phyloP scores from a whole-genome alignment of 1,140 invertebrate genomes.

The Asobara japonica region DNA sequence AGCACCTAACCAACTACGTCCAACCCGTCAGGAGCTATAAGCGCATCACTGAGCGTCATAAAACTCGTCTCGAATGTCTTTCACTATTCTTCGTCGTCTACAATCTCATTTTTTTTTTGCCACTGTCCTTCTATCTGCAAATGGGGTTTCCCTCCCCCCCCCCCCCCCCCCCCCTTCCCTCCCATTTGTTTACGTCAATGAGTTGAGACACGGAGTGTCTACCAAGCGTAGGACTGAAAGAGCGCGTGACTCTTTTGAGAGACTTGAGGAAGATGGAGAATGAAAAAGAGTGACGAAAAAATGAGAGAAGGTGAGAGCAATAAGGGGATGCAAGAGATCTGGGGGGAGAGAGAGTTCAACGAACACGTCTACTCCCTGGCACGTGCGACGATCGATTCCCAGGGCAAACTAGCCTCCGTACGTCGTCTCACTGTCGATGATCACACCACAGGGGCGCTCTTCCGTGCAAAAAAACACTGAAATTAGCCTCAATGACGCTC shows the following conservation, averaged over 20 bases:
- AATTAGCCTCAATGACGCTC: conserved; percentile 16
- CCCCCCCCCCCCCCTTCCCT: neutral
- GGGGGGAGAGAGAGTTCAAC: conserved; percentile 14
- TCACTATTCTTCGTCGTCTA: neutral
- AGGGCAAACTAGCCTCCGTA: conserved; percentile 15
- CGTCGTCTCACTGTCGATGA: conserved; percentile 26
- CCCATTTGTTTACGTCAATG: conserved; percentile 20
- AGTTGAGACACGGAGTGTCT: conserved; percentile 1
- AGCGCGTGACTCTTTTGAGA: no score
- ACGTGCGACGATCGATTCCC: conserved; percentile 35
- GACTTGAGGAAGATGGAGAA: no score
- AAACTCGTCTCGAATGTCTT: neutral
- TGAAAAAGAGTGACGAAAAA: conserved; percentile 2
- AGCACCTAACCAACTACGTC: conserved; percentile 22
- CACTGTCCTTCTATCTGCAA: conserved; percentile 20
- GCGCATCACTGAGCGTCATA: conserved; percentile 12
- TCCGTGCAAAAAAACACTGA: neutral
- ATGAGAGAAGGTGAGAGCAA: conserved; percentile 12
- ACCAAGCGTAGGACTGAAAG: conserved; percentile 22
- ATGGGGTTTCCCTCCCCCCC: conserved; percentile 23
- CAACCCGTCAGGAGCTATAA: conserved; percentile 5
- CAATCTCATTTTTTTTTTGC: neutral
- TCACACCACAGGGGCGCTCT: conserved; percentile 14
- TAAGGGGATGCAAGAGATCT: neutral
- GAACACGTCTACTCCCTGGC: conserved; percentile 25